Evolutionary conservation across 2,888 invertebrate genomes (phyloP).

Genomic region (Acrobeloides nanus): DNA sequence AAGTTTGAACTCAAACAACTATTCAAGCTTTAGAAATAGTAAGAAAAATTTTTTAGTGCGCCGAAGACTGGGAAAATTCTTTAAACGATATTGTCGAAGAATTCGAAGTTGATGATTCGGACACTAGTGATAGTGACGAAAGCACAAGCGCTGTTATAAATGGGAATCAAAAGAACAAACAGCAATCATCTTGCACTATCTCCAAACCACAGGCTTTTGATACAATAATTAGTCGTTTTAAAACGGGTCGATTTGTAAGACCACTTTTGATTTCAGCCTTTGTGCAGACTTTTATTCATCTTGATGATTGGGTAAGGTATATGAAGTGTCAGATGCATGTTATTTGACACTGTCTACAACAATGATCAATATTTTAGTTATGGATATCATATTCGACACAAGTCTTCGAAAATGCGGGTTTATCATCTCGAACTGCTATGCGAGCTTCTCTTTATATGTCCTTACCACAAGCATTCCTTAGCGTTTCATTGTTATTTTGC

Average conservation of each 20-base stretch:
- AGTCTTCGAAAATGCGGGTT: slow-evolving; percentile 40
- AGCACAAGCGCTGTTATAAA: too few relatives aligned
- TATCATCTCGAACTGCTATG: slow-evolving; percentile 30
- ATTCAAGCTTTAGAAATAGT: too few relatives aligned
- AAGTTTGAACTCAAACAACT: too few relatives aligned
- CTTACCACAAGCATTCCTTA: slow-evolving; percentile 33
- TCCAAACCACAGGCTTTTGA: not conserved
- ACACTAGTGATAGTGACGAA: too few relatives aligned
- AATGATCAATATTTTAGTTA: slow-evolving; percentile 26
- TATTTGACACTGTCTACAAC: slow-evolving; percentile 2
- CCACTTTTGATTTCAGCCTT: slow-evolving; percentile 37
- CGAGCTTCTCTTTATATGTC: slow-evolving; percentile 36
- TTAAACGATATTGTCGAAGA: slow-evolving; percentile 17
- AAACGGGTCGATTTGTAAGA: slow-evolving; percentile 34
- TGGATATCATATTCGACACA: slow-evolving; percentile 49
- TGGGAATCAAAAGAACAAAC: not conserved
- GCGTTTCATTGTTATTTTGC: slow-evolving; percentile 28
- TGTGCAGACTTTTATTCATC: slow-evolving; percentile 42
- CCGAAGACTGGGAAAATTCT: slow-evolving; percentile 26
- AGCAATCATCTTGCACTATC: not conserved
- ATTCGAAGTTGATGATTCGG: slow-evolving; percentile 11
- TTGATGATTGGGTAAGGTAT: slow-evolving; percentile 43
- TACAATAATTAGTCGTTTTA: slow-evolving; percentile 13
- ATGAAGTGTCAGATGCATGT: too few relatives aligned
- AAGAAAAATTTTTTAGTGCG: slow-evolving; percentile 12